These are phyloP conservation scores for Polyodon spathula DNA, from an alignment of 2,113 vertebrate species.

Conservation along the genomic window DNA sequence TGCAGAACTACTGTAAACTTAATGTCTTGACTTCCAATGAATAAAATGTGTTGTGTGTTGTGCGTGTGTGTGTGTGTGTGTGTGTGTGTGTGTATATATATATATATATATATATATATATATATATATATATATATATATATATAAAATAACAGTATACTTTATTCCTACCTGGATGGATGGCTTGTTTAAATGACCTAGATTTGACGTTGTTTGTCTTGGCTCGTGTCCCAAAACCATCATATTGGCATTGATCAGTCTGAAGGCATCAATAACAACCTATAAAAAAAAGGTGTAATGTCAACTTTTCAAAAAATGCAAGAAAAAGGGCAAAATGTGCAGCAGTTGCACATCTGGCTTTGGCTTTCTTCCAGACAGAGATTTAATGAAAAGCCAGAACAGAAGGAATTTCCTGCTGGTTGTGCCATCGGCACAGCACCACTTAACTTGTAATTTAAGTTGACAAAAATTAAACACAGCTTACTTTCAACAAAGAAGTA, in stretches of 20 bases:
- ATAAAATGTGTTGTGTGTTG: too few species aligned
- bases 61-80: too few species aligned
- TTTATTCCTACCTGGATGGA: constrained; percentile 83
- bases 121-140: too few species aligned
- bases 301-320: constrained; percentile 62
- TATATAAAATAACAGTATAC: neutral
- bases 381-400: constrained; percentile 73
- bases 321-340: constrained; percentile 46
- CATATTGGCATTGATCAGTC: constrained; percentile 99
- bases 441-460: constrained; percentile 46
- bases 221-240: constrained; percentile 99
- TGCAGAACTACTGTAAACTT: too few species aligned
- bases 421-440: constrained; percentile 52
- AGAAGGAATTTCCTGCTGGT: constrained; percentile 61
- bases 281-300: constrained; percentile 69
- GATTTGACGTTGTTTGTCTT: constrained; percentile 96
- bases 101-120: too few species aligned
- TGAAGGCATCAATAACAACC: constrained; percentile 99
- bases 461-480: constrained; percentile 57
- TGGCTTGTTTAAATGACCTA: constrained; percentile 97
- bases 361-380: constrained; percentile 69
- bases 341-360: constrained; percentile 64
- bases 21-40: too few species aligned
- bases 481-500: constrained; percentile 42
- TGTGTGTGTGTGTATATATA: too few species aligned